Evolutionary conservation across 2,888 invertebrate species (phyloP), one percentile per base, ranked within the genome.

Genomic region (Campopleginae sp.): DNA sequence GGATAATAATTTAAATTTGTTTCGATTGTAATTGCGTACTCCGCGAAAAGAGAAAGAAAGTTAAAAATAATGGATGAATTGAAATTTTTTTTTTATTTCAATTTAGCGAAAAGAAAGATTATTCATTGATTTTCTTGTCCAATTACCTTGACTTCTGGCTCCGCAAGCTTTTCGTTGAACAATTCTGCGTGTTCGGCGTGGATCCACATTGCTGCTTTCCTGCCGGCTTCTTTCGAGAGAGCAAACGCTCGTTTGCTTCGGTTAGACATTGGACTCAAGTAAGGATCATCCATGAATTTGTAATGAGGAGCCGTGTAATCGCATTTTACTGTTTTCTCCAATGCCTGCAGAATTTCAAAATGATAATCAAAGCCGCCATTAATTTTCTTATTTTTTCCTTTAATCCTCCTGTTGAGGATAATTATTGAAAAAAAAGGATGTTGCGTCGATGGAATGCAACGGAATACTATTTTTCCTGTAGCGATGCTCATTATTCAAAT

Each of bases 231-330:
- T 88, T 97, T 96, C 0, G 98, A 95, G 91, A 98, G 94, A 0
- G 98, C 96, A 94, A 95, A 98, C 0, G 95, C 94, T 86, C 98
- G 94, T 93, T 97, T 96, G 88, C 92, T 95, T 3, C 94, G 86
- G 93, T 96, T 97, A 10, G 97, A 97, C 82, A 94, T 93, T 0
- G 98, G 98, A 87, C 97, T 96, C 19, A 98, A 94, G 91, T 95
- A 98, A 0, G 98, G 98, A 94, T 99, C 99, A 95, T 99, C 98
- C 90, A 98, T 97, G 92, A 96, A 98, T 92, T 97, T 97, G 93
- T 97, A 98, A 92, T 97, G 97, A 3, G 98, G 95, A n/a, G 98
- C 98, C 0, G 98, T 98, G 4, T 96, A 95, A 93, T 98, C 98
- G 63, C 95, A 94, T n/a, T 95, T 95, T 6, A 98, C 95, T 0